A percentile compares a stretch with the other conserved stretches of the same genome.
phyloP scores from a whole-genome alignment of 2,888 invertebrate genomes.

The Diarsia brunnea region DNA sequence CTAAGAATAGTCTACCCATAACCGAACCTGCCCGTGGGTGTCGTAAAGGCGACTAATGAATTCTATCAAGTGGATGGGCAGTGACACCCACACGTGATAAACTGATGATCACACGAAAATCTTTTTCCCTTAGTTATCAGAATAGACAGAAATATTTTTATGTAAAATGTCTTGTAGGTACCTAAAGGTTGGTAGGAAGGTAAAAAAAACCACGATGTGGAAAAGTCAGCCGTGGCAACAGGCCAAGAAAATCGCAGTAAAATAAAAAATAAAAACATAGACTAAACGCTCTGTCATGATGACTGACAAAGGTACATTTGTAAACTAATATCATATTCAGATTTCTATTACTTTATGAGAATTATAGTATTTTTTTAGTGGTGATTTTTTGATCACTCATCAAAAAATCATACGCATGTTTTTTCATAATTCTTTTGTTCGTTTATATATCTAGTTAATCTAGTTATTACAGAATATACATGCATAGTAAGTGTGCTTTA shows the following conservation, averaged over 20 bases:
- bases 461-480: conserved; percentile 2
- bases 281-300: neutral
- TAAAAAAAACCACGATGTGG: neutral
- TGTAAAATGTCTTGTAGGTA: neutral
- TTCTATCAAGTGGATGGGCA: conserved; percentile 58
- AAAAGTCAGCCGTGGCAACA: neutral
- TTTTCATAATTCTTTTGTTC: neutral
- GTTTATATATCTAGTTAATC: neutral
- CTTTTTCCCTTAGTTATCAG: conserved; percentile 25
- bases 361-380: neutral
- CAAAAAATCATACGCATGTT: neutral
- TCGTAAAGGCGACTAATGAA: conserved; percentile 60
- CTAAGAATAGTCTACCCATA: conserved; percentile 57
- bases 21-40: conserved; percentile 57
- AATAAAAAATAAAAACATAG: neutral
- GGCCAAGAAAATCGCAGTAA: conserved; percentile 9
- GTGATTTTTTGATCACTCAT: too few species aligned
- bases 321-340: too few species aligned
- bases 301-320: neutral
- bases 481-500: conserved; percentile 9
- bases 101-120: conserved; percentile 48
- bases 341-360: too few species aligned
- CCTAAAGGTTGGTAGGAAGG: neutral
- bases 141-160: conserved; percentile 12
- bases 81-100: conserved; percentile 37